Percentiles rank a stretch among this genome's conserved stretches.
Conservation (phyloP, 2,113 vertebrate species). For the Poeciliopsis prolifica region DNA sequence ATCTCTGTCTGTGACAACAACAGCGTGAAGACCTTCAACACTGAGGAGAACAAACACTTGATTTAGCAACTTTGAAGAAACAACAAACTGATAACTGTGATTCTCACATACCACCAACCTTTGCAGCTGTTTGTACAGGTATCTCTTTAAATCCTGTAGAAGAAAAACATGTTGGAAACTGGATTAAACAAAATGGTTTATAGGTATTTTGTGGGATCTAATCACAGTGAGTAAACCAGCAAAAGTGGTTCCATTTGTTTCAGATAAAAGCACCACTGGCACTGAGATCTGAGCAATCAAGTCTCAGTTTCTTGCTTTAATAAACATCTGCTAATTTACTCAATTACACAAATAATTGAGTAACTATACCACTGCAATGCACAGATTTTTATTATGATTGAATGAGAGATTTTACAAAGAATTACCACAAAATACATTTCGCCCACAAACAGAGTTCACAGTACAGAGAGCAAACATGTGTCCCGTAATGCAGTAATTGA, state of each 20-base stretch:
- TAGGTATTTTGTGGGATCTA: background rate
- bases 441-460: too few species aligned
- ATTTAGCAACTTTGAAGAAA: background rate
- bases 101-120: conserved; percentile 78
- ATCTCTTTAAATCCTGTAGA: conserved; percentile 91
- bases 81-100: background rate
- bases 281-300: too few species aligned
- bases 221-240: background rate
- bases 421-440: too few species aligned
- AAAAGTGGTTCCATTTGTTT: background rate
- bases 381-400: too few species aligned
- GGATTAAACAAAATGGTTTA: background rate
- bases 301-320: too few species aligned
- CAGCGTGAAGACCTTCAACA: conserved; percentile 95
- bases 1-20: conserved; percentile 95
- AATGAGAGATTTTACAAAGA: too few species aligned
- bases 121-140: conserved; percentile 94
- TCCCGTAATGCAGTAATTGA: too few species aligned
- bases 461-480: too few species aligned
- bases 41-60: conserved; percentile 63
- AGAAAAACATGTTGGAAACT: background rate
- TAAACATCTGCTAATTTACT: too few species aligned
- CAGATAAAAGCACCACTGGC: too few species aligned
- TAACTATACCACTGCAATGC: too few species aligned
- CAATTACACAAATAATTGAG: too few species aligned